Base-by-base conservation (phyloP, 2,888 invertebrate species). In the Hemistola chrysoprasaria region DNA sequence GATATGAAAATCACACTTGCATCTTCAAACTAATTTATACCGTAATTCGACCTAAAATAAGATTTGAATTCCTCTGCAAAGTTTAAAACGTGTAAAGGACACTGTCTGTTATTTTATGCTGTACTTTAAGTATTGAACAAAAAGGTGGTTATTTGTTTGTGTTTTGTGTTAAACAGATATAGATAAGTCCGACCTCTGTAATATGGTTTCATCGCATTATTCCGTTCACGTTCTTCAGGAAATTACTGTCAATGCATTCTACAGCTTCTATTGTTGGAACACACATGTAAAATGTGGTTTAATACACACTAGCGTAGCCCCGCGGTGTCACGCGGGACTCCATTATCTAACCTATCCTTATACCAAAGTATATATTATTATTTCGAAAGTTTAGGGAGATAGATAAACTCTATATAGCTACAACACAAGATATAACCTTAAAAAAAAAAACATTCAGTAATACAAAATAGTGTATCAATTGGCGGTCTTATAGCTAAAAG, bases 131-230 rank as follows among this genome's bases (percentile, higher is more conserved):
- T 4, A 0, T 2, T 28, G 1, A 1, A 1, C 0, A 0, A 31
- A 52, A 61, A 23, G 27, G 55, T 53, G 31, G n/a, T n/a, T 24
- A 40, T 54, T 56, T 8, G 33, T 6, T 31, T 50, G 40, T 22
- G 1, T 8, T 3, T 35, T 30, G 34, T 38, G 35, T 40, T 56
- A 55, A 56, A 60, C 39, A 58, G 56, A 62, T 64, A 53, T 44
- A 55, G 41, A 26, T 63, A 65, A 55, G 57, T 50, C 43, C 49
- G 74, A 56, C 72, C 73, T 73, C 63, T 59, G 59, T 58, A 34
- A 36, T 66, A 56, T 16, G 78, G 70, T 63, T 73, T 80, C 82
- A 81, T 82, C 79, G 77, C 74, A 78, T 82, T 81, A 82, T 8
- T 31, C 10, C 27, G 35, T 40, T 59, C 64, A 68, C 69, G 66